These are phyloP conservation scores for Lagopus leucura DNA, from an alignment of 2,113 vertebrate species.

Conservation along the genomic window DNA sequence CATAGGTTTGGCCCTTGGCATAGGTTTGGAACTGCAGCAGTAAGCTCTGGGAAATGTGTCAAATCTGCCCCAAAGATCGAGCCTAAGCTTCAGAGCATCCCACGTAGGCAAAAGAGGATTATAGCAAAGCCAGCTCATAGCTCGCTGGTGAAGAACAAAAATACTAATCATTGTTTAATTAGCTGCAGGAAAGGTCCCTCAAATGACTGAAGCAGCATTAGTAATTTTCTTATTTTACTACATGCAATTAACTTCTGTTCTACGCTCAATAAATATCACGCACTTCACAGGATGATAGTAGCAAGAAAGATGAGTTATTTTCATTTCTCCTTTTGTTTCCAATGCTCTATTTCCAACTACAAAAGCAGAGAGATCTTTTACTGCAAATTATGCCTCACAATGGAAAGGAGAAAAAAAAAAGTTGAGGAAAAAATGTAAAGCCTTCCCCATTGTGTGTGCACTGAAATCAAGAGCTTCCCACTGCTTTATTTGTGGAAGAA, in stretches of 20 bases:
- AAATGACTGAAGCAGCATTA: background rate
- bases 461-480: conserved; percentile 5
- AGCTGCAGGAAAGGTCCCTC: background rate
- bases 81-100: background rate
- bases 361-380: background rate
- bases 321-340: background rate
- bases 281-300: background rate
- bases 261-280: background rate
- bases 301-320: background rate
- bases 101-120: background rate
- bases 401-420: background rate
- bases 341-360: background rate
- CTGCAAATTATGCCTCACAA: background rate
- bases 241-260: background rate
- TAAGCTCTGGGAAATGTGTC: background rate
- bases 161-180: background rate
- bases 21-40: background rate
- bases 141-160: background rate
- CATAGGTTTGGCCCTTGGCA: background rate
- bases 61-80: background rate
- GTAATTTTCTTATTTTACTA: background rate
- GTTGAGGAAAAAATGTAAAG: background rate
- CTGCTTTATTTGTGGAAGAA: background rate
- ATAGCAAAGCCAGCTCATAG: background rate
- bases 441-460: background rate